phyloP scores from a whole-genome alignment of 30 jellyfish, hydroid and myxozoan genomes.

The Turritopsis rubra region DNA sequence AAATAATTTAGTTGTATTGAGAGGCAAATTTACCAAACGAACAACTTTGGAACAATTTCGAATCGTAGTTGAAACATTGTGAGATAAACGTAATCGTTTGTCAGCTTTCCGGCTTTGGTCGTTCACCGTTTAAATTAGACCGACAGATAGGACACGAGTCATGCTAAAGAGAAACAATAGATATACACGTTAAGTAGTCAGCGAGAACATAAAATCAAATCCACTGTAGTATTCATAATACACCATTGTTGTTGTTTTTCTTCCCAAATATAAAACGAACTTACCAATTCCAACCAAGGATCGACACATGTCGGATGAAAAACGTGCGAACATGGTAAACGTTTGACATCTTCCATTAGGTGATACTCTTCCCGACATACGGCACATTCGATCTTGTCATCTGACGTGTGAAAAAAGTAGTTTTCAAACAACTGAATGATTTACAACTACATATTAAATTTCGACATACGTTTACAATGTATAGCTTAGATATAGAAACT shows the following conservation, averaged over 20 bases:
- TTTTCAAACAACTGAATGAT: not conserved
- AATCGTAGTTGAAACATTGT: not conserved
- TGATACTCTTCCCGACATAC: conserved; percentile 75
- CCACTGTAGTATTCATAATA: no score
- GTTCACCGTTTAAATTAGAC: conserved; percentile 59
- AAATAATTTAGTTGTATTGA: not conserved
- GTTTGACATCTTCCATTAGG: conserved; percentile 44
- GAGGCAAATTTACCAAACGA: not conserved
- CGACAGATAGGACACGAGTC: conserved; percentile 97
- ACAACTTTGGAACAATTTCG: not conserved
- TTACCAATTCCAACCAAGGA: conserved; percentile 91
- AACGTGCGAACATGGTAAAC: conserved; percentile 66
- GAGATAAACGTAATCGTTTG: not conserved
- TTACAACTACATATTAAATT: not conserved
- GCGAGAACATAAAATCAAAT: not conserved
- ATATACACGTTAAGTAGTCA: not conserved
- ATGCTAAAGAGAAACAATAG: conserved; percentile 57
- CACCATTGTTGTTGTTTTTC: no score
- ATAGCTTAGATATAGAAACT: conserved; percentile 14
- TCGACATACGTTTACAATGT: no score
- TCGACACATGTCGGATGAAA: conserved; percentile 79
- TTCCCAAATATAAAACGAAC: not conserved
- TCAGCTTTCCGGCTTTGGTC: conserved; percentile 31
- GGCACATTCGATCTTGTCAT: conserved; percentile 64
- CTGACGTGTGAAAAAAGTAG: conserved; percentile 28